A percentile compares a stretch with the other conserved stretches of the same genome.
Conservation (phyloP, 2,888 invertebrate genomes). For the Poecilobothrus nobilitatus region DNA sequence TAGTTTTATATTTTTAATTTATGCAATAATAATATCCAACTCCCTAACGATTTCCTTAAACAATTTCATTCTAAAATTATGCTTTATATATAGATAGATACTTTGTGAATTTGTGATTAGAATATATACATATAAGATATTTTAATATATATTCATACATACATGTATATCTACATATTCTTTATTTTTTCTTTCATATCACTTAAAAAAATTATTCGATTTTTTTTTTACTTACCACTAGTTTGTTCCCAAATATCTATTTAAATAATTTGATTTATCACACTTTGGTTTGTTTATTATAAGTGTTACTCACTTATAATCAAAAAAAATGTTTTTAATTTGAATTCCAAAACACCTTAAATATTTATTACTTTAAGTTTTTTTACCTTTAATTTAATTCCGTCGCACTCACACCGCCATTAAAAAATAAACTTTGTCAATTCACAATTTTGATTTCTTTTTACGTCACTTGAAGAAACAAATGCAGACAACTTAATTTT, state of each 20-base stretch:
- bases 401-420: constrained; percentile 4
- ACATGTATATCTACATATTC: background rate
- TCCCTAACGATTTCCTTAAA: background rate
- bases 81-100: background rate
- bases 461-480: no score
- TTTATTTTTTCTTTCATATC: background rate
- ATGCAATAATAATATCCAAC: no score
- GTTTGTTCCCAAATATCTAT: background rate
- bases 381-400: background rate
- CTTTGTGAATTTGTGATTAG: background rate
- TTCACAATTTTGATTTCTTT: background rate
- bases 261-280: background rate
- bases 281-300: background rate
- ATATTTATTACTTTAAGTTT: background rate
- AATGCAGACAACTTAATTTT: no score
- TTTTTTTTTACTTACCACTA: background rate
- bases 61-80: background rate
- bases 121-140: background rate
- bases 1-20: no score
- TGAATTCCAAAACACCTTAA: background rate
- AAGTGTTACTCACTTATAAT: background rate
- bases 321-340: background rate
- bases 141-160: background rate
- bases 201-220: background rate
- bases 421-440: background rate